phyloP scores from a whole-genome alignment of 2,888 invertebrate genomes.

The Papilio elwesi region DNA sequence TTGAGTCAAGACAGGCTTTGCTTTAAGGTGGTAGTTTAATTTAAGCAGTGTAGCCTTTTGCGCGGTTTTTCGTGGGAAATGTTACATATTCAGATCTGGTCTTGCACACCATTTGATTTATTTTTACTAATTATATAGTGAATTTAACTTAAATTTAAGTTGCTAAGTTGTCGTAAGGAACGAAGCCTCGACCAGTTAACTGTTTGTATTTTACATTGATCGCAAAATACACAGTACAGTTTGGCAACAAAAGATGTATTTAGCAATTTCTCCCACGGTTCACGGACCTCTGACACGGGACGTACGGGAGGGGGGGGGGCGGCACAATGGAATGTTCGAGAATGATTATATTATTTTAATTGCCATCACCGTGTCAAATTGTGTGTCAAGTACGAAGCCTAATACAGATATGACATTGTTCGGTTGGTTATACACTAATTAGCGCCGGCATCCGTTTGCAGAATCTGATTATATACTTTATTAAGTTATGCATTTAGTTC shows the following conservation, averaged over 20 bases:
- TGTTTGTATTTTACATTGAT: constrained; percentile 12
- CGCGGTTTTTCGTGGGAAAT: too few species aligned
- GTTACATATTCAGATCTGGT: too few species aligned
- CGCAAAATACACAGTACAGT: constrained; percentile 7
- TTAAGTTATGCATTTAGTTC: not conserved
- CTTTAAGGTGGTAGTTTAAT: too few species aligned
- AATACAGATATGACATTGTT: constrained; percentile 43
- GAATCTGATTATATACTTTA: not conserved
- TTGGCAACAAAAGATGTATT: constrained; percentile 30
- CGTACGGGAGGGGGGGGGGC: not conserved
- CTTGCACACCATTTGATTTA: too few species aligned
- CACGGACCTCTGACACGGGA: constrained; percentile 27
- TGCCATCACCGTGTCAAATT: constrained; percentile 40
- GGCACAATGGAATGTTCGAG: constrained; percentile 29
- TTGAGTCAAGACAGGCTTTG: too few species aligned
- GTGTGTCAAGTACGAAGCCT: constrained; percentile 48
- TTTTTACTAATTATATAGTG: too few species aligned
- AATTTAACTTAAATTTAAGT: too few species aligned
- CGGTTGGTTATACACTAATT: constrained; percentile 25
- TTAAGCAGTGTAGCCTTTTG: too few species aligned
- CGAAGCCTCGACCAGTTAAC: not conserved
- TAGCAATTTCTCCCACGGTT: constrained; percentile 31
- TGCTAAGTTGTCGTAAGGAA: too few species aligned
- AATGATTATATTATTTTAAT: constrained; percentile 39
- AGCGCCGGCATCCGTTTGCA: not conserved